Conservation (phyloP, 2,797 vertebrate genomes). For the Danio choprae region DNA sequence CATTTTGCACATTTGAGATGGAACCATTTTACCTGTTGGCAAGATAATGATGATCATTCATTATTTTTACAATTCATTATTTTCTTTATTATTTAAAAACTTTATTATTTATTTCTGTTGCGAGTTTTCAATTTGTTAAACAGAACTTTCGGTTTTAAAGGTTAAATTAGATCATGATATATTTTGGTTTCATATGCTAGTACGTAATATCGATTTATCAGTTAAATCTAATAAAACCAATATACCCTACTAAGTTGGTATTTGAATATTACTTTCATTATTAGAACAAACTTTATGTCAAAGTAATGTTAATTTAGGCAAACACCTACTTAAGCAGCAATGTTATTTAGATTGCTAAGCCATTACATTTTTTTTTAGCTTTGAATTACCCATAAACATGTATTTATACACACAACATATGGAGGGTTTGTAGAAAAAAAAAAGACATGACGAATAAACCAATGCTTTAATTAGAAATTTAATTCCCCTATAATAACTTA, state of each 20-base stretch:
- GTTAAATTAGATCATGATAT: background rate
- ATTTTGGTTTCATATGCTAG: background rate
- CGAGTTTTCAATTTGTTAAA: background rate
- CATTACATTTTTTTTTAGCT: background rate
- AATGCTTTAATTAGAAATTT: background rate
- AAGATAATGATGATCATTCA: no score
- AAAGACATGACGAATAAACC: background rate
- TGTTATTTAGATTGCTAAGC: background rate
- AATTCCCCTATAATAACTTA: background rate
- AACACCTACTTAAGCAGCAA: no score
- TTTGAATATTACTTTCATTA: no score
- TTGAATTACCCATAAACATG: background rate
- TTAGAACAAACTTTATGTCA: no score
- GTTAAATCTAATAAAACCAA: no score
- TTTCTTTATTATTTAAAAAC: background rate
- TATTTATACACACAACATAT: no score
- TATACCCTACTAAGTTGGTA: background rate
- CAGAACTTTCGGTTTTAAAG: background rate
- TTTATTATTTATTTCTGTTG: no score
- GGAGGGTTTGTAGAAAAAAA: background rate
- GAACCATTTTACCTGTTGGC: no score
- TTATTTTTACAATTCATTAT: no score
- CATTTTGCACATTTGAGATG: no score
- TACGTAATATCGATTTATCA: background rate
- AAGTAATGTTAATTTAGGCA: background rate